A percentile compares a stretch with the other conserved stretches of the same genome.
Evolutionary conservation across 2,113 vertebrate genomes (phyloP).

Genomic region (Addax nasomaculatus): DNA sequence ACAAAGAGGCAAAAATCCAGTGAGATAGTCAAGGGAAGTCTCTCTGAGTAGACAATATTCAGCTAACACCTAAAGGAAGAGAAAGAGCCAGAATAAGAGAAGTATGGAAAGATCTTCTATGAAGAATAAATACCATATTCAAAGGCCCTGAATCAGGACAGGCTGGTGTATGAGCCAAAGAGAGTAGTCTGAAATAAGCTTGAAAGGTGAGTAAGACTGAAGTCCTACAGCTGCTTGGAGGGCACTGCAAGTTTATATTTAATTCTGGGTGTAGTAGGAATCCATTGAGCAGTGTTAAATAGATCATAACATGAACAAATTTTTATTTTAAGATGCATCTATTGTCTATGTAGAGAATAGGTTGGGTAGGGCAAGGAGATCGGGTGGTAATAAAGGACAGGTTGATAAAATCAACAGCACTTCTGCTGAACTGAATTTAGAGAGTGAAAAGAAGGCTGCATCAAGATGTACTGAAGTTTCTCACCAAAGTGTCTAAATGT

Average conservation of each 20-base stretch:
- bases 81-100: not conserved
- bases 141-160: not conserved
- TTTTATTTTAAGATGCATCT: not conserved
- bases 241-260: not conserved
- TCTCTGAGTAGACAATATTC: not conserved
- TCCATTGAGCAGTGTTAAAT: not conserved
- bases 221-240: not conserved
- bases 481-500: not conserved
- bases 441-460: not conserved
- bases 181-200: not conserved
- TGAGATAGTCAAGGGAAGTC: not conserved
- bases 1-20: not conserved
- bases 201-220: not conserved
- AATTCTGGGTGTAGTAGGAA: not conserved
- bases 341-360: not conserved
- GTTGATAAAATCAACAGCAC: not conserved
- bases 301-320: not conserved
- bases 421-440: not conserved
- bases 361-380: not conserved
- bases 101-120: not conserved
- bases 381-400: not conserved
- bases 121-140: not conserved
- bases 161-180: not conserved
- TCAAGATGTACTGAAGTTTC: not conserved
- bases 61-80: not conserved